Base-by-base conservation (phyloP, 2,797 vertebrate genomes). In the Chanos chanos region DNA sequence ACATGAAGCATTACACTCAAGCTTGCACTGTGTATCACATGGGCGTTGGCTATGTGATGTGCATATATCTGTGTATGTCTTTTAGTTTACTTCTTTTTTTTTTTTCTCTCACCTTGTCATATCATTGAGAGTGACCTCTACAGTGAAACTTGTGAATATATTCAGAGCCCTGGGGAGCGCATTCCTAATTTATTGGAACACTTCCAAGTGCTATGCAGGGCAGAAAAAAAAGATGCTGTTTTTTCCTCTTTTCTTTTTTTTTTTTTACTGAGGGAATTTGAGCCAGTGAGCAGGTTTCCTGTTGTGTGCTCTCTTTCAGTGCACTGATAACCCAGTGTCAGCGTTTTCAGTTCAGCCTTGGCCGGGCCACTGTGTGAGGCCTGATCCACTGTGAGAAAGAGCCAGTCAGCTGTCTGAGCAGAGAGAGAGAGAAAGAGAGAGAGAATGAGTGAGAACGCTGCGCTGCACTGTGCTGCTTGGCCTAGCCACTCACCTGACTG, bases 271-370 rank as follows among this genome's bases (percentile, higher is more conserved):
- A 71, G 58, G 78, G 74, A 82, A 81, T 72, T 57, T 54, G 81
- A 86, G 69, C 76, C 82, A 28, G 16, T 58, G 67, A 66, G 73
- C 76, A 61, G 64, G 66, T 81, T 86, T 89, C 85, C 86, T 86
- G 75, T 82, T 81, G 80, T 76, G 64, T 70, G 75, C 54, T 72
- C 54, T 66, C 77, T 81, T 69, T 81, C 71, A 55, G 59, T 72
- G n/a, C 45, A 59, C 64, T 72, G 33, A 70, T 61, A 64, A 58
- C 66, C 75, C 76, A 0, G 39, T 64, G 78, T 89, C 82, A 80
- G 82, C 84, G 43, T 64, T 83, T 71, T 80, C 51, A 27, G 27
- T 48, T 34, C 30, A 56, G 63, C 54, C 41, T 64, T 62, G 54
- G 41, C 55, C 50, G 19, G 25, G 36, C 33, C 18, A 31, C 49